phyloP scores from a whole-genome alignment of 2,888 invertebrate species.

The Drosophila neotestacea region DNA sequence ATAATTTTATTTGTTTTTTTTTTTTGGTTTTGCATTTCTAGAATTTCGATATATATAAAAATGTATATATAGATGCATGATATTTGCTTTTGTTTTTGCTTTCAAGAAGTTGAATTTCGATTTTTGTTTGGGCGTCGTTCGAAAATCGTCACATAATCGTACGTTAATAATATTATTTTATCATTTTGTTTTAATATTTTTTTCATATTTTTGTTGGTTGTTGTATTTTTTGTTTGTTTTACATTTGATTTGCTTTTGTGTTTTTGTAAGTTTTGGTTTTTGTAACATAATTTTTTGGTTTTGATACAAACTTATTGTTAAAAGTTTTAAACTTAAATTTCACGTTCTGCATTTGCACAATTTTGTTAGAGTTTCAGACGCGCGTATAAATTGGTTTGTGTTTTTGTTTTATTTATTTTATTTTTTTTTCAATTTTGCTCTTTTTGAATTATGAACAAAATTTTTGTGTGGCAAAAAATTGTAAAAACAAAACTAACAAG shows the following conservation, averaged over 20 bases:
- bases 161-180: conserved; percentile 56
- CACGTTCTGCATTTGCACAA: conserved; percentile 44
- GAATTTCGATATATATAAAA: conserved; percentile 41
- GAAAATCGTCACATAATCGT: conserved; percentile 84
- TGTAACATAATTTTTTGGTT: conserved; percentile 48
- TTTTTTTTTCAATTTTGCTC: conserved; percentile 16
- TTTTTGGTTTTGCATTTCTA: conserved; percentile 38
- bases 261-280: conserved; percentile 43
- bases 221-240: conserved; percentile 32
- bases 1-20: conserved; percentile 13
- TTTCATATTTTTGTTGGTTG: conserved; percentile 48
- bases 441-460: conserved; percentile 51
- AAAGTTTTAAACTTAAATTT: conserved; percentile 62
- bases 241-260: conserved; percentile 15
- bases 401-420: conserved; percentile 7
- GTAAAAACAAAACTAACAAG: conserved; percentile 54
- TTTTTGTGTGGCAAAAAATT: conserved; percentile 50
- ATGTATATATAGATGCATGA: conserved; percentile 44
- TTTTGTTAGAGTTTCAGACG: conserved; percentile 27
- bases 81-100: conserved; percentile 57
- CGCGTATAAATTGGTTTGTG: conserved; percentile 12
- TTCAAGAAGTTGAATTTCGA: conserved; percentile 86
- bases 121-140: conserved; percentile 86
- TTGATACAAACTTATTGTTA: conserved; percentile 66
- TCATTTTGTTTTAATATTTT: conserved; percentile 42